phyloP scores from a whole-genome alignment of 1,140 invertebrate species.

The Aphelinus certus region DNA sequence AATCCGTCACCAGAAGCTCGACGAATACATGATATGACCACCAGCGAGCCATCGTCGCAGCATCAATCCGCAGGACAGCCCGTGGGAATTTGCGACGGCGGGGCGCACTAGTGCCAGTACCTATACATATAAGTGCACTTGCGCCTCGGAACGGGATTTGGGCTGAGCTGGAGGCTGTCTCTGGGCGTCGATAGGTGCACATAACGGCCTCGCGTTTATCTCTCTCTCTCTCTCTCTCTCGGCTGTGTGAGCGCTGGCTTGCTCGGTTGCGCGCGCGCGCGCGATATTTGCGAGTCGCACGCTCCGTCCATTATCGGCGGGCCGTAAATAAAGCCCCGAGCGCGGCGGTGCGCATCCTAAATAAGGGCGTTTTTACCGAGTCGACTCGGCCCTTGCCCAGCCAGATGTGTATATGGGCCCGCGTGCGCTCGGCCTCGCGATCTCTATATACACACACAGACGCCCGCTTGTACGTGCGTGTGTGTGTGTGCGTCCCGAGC shows the following conservation, averaged over 20 bases:
- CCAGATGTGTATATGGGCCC: no score
- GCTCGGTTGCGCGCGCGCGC: conserved; percentile 34
- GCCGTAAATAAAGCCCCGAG: conserved; percentile 53
- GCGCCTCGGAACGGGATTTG: conserved; percentile 38
- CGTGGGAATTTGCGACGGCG: conserved; percentile 29
- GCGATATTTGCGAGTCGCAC: conserved; percentile 53
- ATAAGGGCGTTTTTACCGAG: conserved; percentile 30
- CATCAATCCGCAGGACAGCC: neutral
- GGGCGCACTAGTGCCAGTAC: neutral
- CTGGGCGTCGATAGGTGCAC: neutral
- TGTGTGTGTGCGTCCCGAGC: no score
- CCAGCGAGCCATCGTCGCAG: no score
- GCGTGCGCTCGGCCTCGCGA: no score
- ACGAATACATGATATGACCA: neutral
- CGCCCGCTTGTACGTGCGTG: no score
- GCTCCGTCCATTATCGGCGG: conserved; percentile 54
- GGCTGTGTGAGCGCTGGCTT: neutral
- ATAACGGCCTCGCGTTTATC: no score
- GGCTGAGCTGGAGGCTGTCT: neutral
- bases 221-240: neutral
- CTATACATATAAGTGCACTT: conserved; percentile 22
- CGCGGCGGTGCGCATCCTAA: conserved; percentile 38
- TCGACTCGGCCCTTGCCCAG: no score
- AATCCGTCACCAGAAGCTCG: no score
- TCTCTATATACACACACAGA: no score